phyloP scores from a whole-genome alignment of 2,888 invertebrate species.

The Nomada lathburiana region DNA sequence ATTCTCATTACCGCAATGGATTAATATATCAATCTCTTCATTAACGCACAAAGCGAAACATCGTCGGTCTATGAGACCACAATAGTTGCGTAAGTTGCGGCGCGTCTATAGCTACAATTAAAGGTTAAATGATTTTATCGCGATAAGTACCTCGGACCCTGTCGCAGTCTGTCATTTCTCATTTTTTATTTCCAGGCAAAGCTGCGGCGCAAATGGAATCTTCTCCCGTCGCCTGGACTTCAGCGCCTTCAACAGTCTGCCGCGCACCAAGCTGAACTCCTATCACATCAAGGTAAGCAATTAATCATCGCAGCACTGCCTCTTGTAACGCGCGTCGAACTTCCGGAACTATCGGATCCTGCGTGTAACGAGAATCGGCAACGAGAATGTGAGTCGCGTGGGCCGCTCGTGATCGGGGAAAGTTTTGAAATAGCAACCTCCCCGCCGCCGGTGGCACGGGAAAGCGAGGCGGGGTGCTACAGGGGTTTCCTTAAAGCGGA shows the following conservation, averaged over 20 bases:
- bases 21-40: too few species aligned
- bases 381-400: not conserved
- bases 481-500: slow-evolving; percentile 62
- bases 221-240: slow-evolving; percentile 97
- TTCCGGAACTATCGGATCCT: not conserved
- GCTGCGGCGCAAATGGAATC: slow-evolving; percentile 95
- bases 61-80: too few species aligned
- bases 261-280: slow-evolving; percentile 98
- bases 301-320: not conserved
- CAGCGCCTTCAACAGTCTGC: slow-evolving; percentile 96
- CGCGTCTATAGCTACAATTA: too few species aligned
- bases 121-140: too few species aligned
- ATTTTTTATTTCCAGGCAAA: slow-evolving; percentile 87
- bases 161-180: not conserved
- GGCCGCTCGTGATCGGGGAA: not conserved
- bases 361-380: not conserved
- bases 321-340: not conserved
- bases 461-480: slow-evolving; percentile 2
- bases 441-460: slow-evolving; percentile 16
- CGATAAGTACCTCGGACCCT: not conserved
- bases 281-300: slow-evolving; percentile 98
- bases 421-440: slow-evolving; percentile 45
- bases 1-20: too few species aligned
- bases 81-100: too few species aligned
- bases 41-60: too few species aligned